These are phyloP conservation scores for Watsonalla binaria DNA, from an alignment of 2,888 invertebrate species.

Conservation along the genomic window DNA sequence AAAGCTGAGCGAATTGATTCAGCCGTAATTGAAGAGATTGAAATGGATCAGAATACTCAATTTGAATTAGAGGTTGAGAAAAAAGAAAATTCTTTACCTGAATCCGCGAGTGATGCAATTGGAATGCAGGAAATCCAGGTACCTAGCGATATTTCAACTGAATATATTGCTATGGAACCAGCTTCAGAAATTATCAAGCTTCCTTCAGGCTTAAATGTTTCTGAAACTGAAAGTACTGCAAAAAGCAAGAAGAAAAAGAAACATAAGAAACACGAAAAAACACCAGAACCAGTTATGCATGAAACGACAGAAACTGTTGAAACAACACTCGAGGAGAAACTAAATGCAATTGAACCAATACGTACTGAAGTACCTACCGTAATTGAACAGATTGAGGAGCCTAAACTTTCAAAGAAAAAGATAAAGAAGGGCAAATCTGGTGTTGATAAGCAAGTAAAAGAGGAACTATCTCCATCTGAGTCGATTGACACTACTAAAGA, in stretches of 20 bases:
- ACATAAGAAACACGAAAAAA: constrained; percentile 35
- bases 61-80: too few species aligned
- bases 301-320: constrained; percentile 22
- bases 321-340: constrained; percentile 17
- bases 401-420: constrained; percentile 20
- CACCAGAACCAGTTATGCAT: constrained; percentile 20
- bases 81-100: neutral
- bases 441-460: constrained; percentile 7
- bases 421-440: constrained; percentile 17
- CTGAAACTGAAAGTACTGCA: constrained; percentile 5
- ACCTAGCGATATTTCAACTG: neutral
- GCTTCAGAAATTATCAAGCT: neutral
- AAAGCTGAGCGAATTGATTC: neutral
- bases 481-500: constrained; percentile 4
- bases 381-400: constrained; percentile 31
- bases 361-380: constrained; percentile 23
- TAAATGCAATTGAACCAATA: constrained; percentile 24
- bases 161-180: neutral
- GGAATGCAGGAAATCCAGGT: neutral
- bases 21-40: neutral
- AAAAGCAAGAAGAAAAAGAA: constrained; percentile 49
- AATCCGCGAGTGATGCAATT: neutral
- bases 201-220: neutral
- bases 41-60: too few species aligned
- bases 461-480: neutral